Base-by-base conservation (phyloP, 1,140 invertebrate species). In the Cydia strobilella region DNA sequence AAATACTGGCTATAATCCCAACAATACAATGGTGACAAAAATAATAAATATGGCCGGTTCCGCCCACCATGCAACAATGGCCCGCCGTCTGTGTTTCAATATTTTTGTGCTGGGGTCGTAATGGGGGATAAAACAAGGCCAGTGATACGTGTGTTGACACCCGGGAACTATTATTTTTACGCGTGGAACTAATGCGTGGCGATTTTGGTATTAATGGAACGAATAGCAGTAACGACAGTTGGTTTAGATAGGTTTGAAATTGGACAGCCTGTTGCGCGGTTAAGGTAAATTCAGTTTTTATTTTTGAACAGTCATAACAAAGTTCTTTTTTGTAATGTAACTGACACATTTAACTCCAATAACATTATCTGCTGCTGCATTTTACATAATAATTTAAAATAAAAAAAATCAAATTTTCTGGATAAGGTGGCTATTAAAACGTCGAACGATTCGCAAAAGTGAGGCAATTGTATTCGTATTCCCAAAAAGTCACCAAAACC, bases 11-110 rank as follows among this genome's bases (percentile, higher is more conserved):
- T 85, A 84, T 90, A 90, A 91, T 89, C 88, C 89, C 75, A 69
- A 69, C 75, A 74, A 27, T 80, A 90, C 90, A 91, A 91, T 90
- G 86, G 90, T 87, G 89, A 91, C 89, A 90, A 90, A 91, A 92
- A 92, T 92, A 92, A 92, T 92, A 92, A 92, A 92, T 92, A 92
- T 83, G 76, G 82, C 82, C 72, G 77, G 83, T 75, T 66, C 76
- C 90, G 89, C 90, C 90, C 85, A 91, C 88, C 81, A 81, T 73
- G 77, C 18, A 63, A 78, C 62, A 77, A 62, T 23, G 45, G 69
- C 27, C 62, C 13, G 45, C 27, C 51, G 65, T 69, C 80, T 82
- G 82, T 82, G 87, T 86, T 89, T 84, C 87, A 85, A 88, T 92
- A 87, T 90, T 92, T 88, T 90, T 83, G 82, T 86, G 86, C 80